phyloP scores from a whole-genome alignment of 2,113 vertebrate genomes.

The Speoplatyrhinus poulsoni region DNA sequence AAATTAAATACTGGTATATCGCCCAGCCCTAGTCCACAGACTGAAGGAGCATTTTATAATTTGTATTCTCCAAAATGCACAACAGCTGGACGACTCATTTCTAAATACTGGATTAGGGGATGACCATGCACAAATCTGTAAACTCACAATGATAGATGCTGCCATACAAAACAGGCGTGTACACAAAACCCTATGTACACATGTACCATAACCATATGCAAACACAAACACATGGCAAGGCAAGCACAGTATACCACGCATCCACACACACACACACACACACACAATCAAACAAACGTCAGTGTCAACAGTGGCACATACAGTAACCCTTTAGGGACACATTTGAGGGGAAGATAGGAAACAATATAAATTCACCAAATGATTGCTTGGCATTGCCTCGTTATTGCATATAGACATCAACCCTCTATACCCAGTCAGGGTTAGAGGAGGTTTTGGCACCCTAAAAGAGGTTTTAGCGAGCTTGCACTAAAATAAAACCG shows the following conservation, averaged over 20 bases:
- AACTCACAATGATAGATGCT: conserved; percentile 25
- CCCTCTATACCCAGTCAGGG: conserved; percentile 13
- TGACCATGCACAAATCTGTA: conserved; percentile 49
- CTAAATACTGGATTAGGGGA: conserved; percentile 65
- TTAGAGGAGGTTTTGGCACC: not conserved
- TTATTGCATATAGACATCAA: conserved; percentile 40
- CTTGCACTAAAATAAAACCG: too few species aligned
- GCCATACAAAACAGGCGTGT: conserved; percentile 24
- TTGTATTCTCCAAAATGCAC: conserved; percentile 57
- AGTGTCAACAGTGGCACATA: conserved; percentile 34
- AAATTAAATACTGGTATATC: too few species aligned
- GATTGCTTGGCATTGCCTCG: conserved; percentile 62
- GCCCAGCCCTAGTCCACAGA: conserved; percentile 35
- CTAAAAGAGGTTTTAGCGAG: too few species aligned
- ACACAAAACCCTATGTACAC: not conserved
- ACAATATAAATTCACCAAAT: not conserved
- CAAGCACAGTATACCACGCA: conserved; percentile 1
- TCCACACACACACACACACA: not conserved
- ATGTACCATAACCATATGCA: conserved; percentile 13
- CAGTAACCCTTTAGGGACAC: conserved; percentile 37
- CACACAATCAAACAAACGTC: conserved; percentile 5
- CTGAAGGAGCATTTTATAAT: conserved; percentile 53
- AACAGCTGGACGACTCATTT: conserved; percentile 69
- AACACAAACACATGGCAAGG: conserved; percentile 6
- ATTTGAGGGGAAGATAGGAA: conserved; percentile 17